Percentiles rank a stretch among this genome's conserved stretches.
phyloP scores from a whole-genome alignment of 1,140 invertebrate species.

The Globodera rostochiensis region DNA sequence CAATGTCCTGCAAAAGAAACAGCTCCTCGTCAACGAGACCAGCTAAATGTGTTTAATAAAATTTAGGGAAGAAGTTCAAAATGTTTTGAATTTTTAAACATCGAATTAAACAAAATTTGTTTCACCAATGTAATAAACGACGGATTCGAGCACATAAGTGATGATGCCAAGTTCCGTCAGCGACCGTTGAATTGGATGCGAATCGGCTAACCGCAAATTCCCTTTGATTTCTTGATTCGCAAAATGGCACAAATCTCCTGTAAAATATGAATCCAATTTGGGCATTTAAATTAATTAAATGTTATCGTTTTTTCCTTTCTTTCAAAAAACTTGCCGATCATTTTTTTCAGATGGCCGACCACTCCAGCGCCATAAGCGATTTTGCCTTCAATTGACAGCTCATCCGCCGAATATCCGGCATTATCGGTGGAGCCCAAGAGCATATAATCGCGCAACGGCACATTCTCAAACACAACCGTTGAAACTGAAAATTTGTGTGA shows the following conservation, averaged over 20 bases:
- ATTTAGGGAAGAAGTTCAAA: no score
- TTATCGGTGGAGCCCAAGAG: conserved; percentile 36
- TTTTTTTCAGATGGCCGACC: conserved; percentile 51
- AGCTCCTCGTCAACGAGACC: conserved; percentile 57
- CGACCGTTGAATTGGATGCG: conserved; percentile 48
- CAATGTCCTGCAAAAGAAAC: conserved; percentile 55
- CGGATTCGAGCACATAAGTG: conserved; percentile 56
- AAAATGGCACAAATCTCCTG: conserved; percentile 38
- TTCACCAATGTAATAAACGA: conserved; percentile 56
- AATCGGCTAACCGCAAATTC: conserved; percentile 44
- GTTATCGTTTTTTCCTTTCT: conserved; percentile 27
- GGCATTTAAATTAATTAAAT: conserved; percentile 4
- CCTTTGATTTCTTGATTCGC: conserved; percentile 35
- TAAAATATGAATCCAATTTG: conserved; percentile 22
- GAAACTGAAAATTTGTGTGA: conserved; percentile 42
- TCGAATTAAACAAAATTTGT: conserved; percentile 1
- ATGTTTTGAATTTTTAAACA: no score
- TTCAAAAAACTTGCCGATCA: conserved; percentile 31
- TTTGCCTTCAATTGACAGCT: conserved; percentile 33
- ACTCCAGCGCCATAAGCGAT: conserved; percentile 52
- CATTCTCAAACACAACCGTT: conserved; percentile 47
- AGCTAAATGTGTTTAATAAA: conserved; percentile 12
- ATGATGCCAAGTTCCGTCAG: conserved; percentile 51
- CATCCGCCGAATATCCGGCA: conserved; percentile 31
- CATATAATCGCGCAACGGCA: conserved; percentile 33